These are phyloP conservation scores for Triplophysa yarkandensis DNA, from an alignment of 2,797 vertebrate genomes.

Conservation along the genomic window DNA sequence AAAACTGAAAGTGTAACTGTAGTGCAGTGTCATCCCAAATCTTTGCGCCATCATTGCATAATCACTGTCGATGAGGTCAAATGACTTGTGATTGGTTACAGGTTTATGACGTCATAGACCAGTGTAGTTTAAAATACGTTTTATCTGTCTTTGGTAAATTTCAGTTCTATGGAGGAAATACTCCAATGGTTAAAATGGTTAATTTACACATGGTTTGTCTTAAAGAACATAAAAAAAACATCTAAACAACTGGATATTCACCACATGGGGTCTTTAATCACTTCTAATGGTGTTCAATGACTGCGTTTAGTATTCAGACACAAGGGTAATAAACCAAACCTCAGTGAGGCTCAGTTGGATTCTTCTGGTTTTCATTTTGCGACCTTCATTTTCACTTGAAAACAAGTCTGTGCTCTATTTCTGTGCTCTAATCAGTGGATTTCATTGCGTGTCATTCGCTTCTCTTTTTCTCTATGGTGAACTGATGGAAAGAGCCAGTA, in stretches of 20 bases:
- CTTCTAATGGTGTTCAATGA: slow-evolving; percentile 50
- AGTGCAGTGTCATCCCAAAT: too few species aligned
- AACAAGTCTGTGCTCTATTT: slow-evolving; percentile 8
- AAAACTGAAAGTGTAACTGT: too few species aligned
- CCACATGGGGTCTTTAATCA: slow-evolving; percentile 2
- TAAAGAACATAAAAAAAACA: too few species aligned
- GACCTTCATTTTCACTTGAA: slow-evolving; percentile 35
- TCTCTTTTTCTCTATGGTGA: slow-evolving; percentile 17
- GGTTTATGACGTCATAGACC: too few species aligned
- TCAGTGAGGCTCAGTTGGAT: slow-evolving; percentile 21
- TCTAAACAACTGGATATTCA: not conserved
- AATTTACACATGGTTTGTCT: too few species aligned
- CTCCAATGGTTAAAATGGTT: too few species aligned
- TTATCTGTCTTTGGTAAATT: too few species aligned
- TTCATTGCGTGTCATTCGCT: slow-evolving; percentile 7
- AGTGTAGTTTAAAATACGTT: too few species aligned
- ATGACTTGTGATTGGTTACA: too few species aligned
- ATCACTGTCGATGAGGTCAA: too few species aligned
- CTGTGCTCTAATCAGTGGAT: slow-evolving; percentile 12
- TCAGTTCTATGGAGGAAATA: too few species aligned
- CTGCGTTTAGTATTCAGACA: slow-evolving; percentile 32
- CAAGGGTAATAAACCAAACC: slow-evolving; percentile 45
- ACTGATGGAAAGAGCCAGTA: slow-evolving; percentile 35
- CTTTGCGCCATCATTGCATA: too few species aligned
- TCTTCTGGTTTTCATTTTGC: slow-evolving; percentile 16